Evolutionary conservation across 1,140 invertebrate species (phyloP), one percentile per base, ranked within the genome.

Genomic region (Venturia canescens): DNA sequence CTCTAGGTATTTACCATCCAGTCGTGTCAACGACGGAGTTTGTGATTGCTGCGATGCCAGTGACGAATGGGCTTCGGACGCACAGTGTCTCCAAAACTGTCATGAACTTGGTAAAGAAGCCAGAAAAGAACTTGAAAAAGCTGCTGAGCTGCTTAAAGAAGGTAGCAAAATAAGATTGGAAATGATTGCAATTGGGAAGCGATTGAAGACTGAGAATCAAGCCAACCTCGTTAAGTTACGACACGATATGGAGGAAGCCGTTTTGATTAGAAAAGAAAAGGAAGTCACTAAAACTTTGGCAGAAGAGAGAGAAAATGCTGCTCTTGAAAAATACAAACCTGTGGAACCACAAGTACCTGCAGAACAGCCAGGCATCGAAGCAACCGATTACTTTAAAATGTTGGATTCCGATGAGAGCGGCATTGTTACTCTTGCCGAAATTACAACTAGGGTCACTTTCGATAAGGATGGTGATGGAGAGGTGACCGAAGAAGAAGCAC

Each of bases 11-110:
- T 95, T 99, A 86, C 96, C 96, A 3, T 98, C 98, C 29, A 96
- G 96, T 5, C 93, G 96, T 87, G 98, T 99, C 0, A 99, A 99
- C 89, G 99, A 99, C 93, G 97, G 97, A 3, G 95, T 99, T 83
- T 99, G 99, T 93, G 98, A 99, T 92, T 99, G 99, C 85, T 99
- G 99, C 93, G 99, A 99, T 94, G 97, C 96, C 1, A 96, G 95
- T 79, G 99, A 99, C 93, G 99, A 99, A 89, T 97, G 96, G 86
- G 89, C 90, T 57, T 93, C 94, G 15, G 90, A 88, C 16, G 92
- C 89, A 44, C 87, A 92, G 0, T 99, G 98, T n/a, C n/a, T n/a
- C 90, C 72, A 91, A 0, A 96, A 99, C 87, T 98, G 96, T 88
- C 93, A 95, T 72, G 96, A 98, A 87, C 89, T 99, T 16, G 98